phyloP scores from a whole-genome alignment of 2,888 invertebrate genomes.

The Drosophila setosimentum region DNA sequence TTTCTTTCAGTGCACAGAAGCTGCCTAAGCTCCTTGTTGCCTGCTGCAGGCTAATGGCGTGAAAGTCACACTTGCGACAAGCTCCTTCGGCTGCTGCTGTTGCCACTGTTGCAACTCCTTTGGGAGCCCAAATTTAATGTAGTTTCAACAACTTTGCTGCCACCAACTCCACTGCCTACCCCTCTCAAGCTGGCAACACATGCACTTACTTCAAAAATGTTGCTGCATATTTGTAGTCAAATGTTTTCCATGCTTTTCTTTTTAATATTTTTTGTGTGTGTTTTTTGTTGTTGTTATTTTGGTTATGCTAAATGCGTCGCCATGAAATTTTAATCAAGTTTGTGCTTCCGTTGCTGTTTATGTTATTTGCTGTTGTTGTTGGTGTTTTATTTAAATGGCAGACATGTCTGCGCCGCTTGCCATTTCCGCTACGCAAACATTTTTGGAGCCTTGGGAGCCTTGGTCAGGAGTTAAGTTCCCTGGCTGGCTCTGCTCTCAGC shows the following conservation, averaged over 20 bases:
- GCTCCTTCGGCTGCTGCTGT: neutral
- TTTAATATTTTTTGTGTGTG: neutral
- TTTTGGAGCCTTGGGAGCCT: conserved; percentile 48
- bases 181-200: conserved; percentile 15
- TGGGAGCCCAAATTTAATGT: conserved; percentile 57
- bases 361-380: conserved; percentile 22
- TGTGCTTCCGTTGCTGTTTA: conserved; percentile 55
- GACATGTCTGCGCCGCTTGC: conserved; percentile 75
- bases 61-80: conserved; percentile 34
- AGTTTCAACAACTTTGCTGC: conserved; percentile 61
- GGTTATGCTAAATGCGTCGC: conserved; percentile 66
- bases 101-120: conserved; percentile 17
- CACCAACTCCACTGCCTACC: neutral
- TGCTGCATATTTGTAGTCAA: conserved; percentile 44
- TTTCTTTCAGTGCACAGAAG: conserved; percentile 35
- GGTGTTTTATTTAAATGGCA: conserved; percentile 56
- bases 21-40: conserved; percentile 12
- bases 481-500: conserved; percentile 1
- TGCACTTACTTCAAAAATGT: conserved; percentile 34
- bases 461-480: conserved; percentile 14
- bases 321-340: conserved; percentile 79
- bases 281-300: conserved; percentile 14
- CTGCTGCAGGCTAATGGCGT: conserved; percentile 35
- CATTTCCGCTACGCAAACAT: conserved; percentile 62
- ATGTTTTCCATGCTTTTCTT: conserved; percentile 10